phyloP scores from a whole-genome alignment of 2,113 vertebrate genomes.

The Oostethus manadensis region DNA sequence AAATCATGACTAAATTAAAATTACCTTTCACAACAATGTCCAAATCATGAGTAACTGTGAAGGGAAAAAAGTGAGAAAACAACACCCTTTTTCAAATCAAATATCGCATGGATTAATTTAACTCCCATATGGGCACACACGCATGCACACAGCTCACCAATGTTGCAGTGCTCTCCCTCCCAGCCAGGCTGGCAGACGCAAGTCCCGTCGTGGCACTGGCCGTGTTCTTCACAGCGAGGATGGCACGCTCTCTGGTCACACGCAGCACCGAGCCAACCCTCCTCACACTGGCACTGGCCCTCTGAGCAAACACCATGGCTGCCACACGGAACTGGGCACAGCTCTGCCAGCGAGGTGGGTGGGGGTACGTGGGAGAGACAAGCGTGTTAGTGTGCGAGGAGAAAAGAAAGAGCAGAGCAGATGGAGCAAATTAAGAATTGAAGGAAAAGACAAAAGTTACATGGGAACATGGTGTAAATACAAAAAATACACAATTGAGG shows the following conservation, averaged over 20 bases:
- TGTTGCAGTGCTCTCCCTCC: conserved; percentile 97
- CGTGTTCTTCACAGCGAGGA: conserved; percentile 89
- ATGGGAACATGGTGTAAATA: conserved; percentile 9
- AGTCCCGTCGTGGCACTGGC: conserved; percentile 90
- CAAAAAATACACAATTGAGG: conserved; percentile 17
- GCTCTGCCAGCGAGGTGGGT: conserved; percentile 72
- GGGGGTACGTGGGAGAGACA: conserved; percentile 31
- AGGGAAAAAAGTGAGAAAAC: conserved; percentile 11
- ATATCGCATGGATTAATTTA: conserved; percentile 32
- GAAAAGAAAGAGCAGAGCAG: conserved; percentile 32
- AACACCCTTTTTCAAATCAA: conserved; percentile 26
- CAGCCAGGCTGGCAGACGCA: conserved; percentile 96
- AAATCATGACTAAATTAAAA: conserved; percentile 16
- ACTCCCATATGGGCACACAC: conserved; percentile 22
- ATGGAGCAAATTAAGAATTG: conserved; percentile 31
- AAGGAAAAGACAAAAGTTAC: conserved; percentile 24
- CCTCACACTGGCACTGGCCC: conserved; percentile 89
- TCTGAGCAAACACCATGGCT: conserved; percentile 86
- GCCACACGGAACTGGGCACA: conserved; percentile 89
- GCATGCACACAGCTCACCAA: conserved; percentile 76
- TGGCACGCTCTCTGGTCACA: conserved; percentile 89
- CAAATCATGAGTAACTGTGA: conserved; percentile 69
- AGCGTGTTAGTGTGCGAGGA: conserved; percentile 19
- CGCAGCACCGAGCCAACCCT: conserved; percentile 87
- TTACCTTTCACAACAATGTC: conserved; percentile 76